Evolutionary conservation across 2,888 invertebrate genomes (phyloP).

Genomic region (Teleiodes luculella): DNA sequence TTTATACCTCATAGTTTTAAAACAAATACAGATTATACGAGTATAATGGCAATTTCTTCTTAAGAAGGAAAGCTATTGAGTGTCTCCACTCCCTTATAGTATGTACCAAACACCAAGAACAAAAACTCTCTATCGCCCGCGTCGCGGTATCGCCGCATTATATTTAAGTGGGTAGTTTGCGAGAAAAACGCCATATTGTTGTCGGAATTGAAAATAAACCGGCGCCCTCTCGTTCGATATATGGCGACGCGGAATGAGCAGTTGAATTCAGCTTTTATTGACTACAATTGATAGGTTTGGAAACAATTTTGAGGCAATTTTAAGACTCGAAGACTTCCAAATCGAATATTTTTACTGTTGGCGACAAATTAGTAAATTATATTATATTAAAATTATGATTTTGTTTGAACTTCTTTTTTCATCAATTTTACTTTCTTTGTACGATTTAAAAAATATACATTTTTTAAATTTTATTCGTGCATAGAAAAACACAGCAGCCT

Average conservation of each 20-base stretch:
- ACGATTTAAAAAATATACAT: too few relatives aligned
- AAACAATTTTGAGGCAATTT: background rate
- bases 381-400: too few relatives aligned
- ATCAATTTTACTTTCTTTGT: too few relatives aligned
- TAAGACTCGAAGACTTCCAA: background rate
- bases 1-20: too few relatives aligned
- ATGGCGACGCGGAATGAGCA: slow-evolving; percentile 18
- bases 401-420: too few relatives aligned
- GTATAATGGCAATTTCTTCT: too few relatives aligned
- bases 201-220: slow-evolving; percentile 74
- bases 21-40: too few relatives aligned
- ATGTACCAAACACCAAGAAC: slow-evolving; percentile 34
- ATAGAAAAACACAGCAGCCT: too few relatives aligned
- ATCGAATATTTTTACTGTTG: background rate
- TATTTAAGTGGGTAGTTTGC: slow-evolving; percentile 74
- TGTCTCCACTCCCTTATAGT: slow-evolving; percentile 27
- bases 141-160: slow-evolving; percentile 64
- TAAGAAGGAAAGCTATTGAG: too few relatives aligned
- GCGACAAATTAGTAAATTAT: too few relatives aligned
- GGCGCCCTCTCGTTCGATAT: slow-evolving; percentile 34
- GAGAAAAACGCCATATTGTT: slow-evolving; percentile 72
- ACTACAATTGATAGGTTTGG: background rate
- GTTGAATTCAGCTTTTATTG: background rate
- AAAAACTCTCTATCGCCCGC: slow-evolving; percentile 55
- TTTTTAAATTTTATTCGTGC: too few relatives aligned